Base-by-base conservation (phyloP, 2,797 vertebrate species). In the Gastrophryne carolinensis region DNA sequence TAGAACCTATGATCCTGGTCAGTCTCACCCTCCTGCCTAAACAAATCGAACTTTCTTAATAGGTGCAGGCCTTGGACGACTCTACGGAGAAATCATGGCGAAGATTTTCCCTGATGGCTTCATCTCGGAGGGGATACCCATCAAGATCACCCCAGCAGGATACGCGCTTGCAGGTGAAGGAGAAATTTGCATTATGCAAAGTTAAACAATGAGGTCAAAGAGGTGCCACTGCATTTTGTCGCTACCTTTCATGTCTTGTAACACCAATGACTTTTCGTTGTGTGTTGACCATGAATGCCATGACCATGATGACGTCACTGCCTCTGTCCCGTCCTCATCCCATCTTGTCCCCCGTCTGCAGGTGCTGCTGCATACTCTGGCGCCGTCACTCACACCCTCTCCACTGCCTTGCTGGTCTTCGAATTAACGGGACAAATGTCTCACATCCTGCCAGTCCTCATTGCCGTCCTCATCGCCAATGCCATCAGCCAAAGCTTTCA, bases 391-490 rank as follows among this genome's bases (percentile, higher is more conserved):
- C 80, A 81, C 5, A 81, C 80, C 13, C 1, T 83, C 1, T 81
- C 80, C 1, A 80, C 80, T 0, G 80, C 81, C 0, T 61, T 81
- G 47, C 35, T 82, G 54, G 80, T 81, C 1, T 81, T 81, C 7
- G 81, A 83, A 50, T 21, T 83, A 24, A 79, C 78, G 0, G 80
- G 81, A 5, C 81, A 81, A 44, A 80, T 81, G 80, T 80, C 80
- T 1, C 80, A 81, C 19, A 75, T 81, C 24, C 67, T 81, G n/a
- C 80, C 80, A 0, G 80, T 82, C 21, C 75, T 80, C 2, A 29
- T 82, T 2, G 79, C 81, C 0, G 79, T 81, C 8, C 53, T 82
- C 21, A 44, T 81, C 1, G 75, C 81, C 9, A 83, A 80, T 4
- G 80, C 75, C 34, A 71, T 81, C 60, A 83, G 81, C 61, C 81